Conservation (phyloP, 1,140 invertebrate genomes). For the Subanguina moxae region DNA sequence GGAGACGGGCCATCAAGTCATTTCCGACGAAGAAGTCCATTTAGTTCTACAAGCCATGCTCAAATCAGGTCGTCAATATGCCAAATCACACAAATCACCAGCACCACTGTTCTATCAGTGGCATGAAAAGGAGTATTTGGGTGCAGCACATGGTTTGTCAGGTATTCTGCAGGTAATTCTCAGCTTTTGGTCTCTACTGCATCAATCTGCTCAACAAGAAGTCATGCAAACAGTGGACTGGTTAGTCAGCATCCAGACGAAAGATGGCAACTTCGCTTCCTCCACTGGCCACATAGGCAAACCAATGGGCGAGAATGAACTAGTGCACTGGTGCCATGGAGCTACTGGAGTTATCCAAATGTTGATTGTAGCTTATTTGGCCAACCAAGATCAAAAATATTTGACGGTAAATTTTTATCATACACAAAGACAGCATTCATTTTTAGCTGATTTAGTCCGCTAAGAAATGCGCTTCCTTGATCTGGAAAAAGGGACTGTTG, state of each 20-base stretch:
- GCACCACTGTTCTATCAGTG: constrained; percentile 46
- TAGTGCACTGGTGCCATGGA: constrained; percentile 27
- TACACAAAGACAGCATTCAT: not conserved
- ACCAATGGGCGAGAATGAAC: constrained; percentile 7
- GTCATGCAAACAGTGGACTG: constrained; percentile 64
- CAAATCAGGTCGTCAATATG: constrained; percentile 36
- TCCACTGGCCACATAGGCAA: constrained; percentile 68
- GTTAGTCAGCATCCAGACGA: constrained; percentile 65
- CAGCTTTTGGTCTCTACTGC: constrained; percentile 24
- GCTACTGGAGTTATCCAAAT: constrained; percentile 64
- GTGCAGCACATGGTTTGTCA: constrained; percentile 47
- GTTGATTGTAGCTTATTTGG: constrained; percentile 71
- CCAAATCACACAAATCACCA: constrained; percentile 3
- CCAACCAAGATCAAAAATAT: constrained; percentile 73
- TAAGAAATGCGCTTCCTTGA: constrained; percentile 32
- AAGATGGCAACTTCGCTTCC: constrained; percentile 79
- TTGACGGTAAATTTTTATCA: constrained; percentile 61
- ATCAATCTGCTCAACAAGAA: constrained; percentile 3
- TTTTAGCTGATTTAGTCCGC: constrained; percentile 20
- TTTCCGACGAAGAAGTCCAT: constrained; percentile 1
- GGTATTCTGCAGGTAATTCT: constrained; percentile 48
- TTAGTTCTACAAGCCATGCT: constrained; percentile 22
- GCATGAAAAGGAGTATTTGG: constrained; percentile 47
- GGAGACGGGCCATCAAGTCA: constrained; percentile 32
- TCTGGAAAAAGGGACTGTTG: constrained; percentile 40